Percentiles rank a stretch among this genome's conserved stretches.
Evolutionary conservation across 2,797 vertebrate species (phyloP).

Genomic region (Diglossa cyanea): DNA sequence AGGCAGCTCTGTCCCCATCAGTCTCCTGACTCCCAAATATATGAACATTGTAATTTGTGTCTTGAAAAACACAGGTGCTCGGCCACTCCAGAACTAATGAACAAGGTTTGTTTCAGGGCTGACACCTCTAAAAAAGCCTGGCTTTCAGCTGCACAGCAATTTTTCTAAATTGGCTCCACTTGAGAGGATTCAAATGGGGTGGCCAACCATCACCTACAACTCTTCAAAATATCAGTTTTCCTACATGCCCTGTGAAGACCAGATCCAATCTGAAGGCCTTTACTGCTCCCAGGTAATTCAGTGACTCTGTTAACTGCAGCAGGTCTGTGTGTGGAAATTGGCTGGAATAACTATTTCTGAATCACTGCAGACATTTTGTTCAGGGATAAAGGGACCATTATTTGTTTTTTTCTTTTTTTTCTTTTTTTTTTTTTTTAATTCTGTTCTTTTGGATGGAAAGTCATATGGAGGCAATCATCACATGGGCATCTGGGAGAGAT

Average conservation of each 20-base stretch:
- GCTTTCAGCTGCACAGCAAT: background rate
- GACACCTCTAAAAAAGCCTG: background rate
- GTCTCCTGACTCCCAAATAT: background rate
- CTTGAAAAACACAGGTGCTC: background rate
- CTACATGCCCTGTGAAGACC: background rate
- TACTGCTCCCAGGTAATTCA: background rate
- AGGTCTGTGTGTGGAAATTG: fast-evolving
- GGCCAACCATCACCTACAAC: fast-evolving
- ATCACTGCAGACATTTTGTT: background rate
- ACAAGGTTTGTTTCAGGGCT: background rate
- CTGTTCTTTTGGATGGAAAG: background rate
- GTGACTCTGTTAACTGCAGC: background rate
- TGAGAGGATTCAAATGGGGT: background rate
- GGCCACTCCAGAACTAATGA: background rate
- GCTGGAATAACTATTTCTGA: background rate
- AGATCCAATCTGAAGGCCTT: background rate
- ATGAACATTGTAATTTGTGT: no score
- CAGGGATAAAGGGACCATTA: background rate
- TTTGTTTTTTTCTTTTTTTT: background rate
- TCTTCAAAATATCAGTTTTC: background rate
- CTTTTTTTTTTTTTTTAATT: background rate
- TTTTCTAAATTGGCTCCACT: background rate
- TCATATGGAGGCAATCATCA: constrained; percentile 30
- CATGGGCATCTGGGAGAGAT: background rate
- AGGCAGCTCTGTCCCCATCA: background rate